Conservation (phyloP, 35 echinoderm and acorn worm species). For the Patiria miniata region DNA sequence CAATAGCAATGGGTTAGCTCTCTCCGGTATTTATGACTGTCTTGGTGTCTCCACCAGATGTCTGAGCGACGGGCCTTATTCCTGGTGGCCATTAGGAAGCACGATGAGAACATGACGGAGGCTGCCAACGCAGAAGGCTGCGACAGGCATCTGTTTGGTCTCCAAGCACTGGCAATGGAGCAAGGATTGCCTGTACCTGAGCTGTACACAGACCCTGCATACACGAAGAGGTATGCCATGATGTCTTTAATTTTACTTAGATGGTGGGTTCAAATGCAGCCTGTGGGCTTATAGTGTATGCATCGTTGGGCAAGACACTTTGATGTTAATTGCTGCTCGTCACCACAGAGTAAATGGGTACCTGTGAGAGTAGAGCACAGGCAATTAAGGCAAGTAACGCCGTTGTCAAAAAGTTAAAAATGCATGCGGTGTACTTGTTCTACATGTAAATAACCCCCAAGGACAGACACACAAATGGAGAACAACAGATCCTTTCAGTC, state of each 20-base stretch:
- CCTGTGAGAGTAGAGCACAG: too few relatives aligned
- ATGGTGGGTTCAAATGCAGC: neutral
- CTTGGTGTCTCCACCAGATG: neutral
- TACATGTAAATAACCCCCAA: too few relatives aligned
- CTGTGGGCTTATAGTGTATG: neutral
- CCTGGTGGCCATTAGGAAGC: slow-evolving; percentile 4
- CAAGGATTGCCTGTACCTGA: slow-evolving; percentile 61
- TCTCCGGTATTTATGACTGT: too few relatives aligned
- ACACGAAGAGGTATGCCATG: slow-evolving; percentile 82
- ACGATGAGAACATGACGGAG: slow-evolving; percentile 19
- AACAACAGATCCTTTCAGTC: too few relatives aligned
- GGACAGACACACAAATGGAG: too few relatives aligned
- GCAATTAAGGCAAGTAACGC: too few relatives aligned
- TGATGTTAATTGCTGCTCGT: neutral
- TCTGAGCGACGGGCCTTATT: slow-evolving; percentile 19
- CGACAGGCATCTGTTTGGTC: slow-evolving; percentile 83
- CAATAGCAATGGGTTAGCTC: too few relatives aligned
- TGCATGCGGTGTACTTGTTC: too few relatives aligned
- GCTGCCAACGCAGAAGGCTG: slow-evolving; percentile 33
- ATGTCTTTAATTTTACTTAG: too few relatives aligned
- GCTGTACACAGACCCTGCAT: slow-evolving; percentile 75
- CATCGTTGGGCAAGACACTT: too few relatives aligned
- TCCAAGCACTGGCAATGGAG: slow-evolving; percentile 70
- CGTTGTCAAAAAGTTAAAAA: too few relatives aligned
- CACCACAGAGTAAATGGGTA: neutral